Evolutionary conservation across 2,113 vertebrate genomes (phyloP).

Genomic region (Hystrix cristata): DNA sequence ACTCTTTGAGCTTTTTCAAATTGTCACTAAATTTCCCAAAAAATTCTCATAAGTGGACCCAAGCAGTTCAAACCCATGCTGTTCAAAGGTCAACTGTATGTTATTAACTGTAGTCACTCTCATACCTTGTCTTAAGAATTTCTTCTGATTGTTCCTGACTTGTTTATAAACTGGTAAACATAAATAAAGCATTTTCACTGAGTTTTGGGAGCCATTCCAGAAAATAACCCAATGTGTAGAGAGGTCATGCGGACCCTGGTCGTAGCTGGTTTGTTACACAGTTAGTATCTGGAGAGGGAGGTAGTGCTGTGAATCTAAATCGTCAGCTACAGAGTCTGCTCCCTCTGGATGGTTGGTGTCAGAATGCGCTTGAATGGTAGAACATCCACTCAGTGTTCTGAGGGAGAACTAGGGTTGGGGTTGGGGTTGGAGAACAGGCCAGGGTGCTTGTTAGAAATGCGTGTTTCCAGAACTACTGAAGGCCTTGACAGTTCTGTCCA

Average conservation of each 20-base stretch:
- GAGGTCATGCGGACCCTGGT: background rate
- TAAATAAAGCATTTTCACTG: background rate
- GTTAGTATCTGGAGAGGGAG: background rate
- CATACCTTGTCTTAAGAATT: background rate
- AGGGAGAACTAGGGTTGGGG: background rate
- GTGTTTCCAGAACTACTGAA: background rate
- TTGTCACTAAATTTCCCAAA: background rate
- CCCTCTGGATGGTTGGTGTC: background rate
- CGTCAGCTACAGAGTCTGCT: background rate
- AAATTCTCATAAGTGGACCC: background rate
- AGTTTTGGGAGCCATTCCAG: background rate
- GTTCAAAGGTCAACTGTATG: background rate
- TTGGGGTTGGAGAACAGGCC: background rate
- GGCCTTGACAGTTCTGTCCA: background rate
- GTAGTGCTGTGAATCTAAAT: background rate
- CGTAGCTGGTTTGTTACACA: background rate
- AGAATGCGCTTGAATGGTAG: background rate
- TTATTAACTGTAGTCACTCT: background rate
- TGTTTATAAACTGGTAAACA: background rate
- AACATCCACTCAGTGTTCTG: background rate
- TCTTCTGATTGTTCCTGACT: background rate
- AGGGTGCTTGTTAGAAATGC: slow-evolving; percentile 35
- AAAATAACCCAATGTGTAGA: background rate
- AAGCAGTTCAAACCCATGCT: background rate
- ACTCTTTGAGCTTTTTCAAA: background rate